Evolutionary conservation across 2,888 invertebrate species (phyloP).

Genomic region (Meloe dianella): DNA sequence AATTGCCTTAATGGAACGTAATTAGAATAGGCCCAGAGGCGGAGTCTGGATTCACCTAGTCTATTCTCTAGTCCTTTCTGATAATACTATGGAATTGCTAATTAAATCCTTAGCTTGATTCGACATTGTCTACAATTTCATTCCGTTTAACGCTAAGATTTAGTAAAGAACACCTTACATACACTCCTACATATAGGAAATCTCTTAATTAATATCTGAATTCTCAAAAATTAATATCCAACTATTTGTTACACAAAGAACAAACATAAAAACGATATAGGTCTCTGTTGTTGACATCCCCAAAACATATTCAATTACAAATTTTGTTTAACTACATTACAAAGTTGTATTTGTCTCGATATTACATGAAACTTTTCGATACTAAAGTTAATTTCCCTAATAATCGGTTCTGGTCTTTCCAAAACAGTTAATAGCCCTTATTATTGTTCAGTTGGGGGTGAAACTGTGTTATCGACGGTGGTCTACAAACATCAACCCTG

Average conservation of each 20-base stretch:
- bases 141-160: slow-evolving; percentile 36
- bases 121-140: slow-evolving; percentile 28
- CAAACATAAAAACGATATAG: not conserved
- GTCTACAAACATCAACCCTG: slow-evolving; percentile 48
- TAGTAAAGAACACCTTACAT: slow-evolving; percentile 7
- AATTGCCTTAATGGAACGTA: slow-evolving; percentile 55
- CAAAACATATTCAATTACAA: slow-evolving; percentile 10
- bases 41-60: slow-evolving; percentile 43
- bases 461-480: slow-evolving; percentile 45
- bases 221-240: too few species aligned
- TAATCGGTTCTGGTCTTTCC: slow-evolving; percentile 43
- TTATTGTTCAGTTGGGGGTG: slow-evolving; percentile 45
- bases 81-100: slow-evolving; percentile 46
- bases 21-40: slow-evolving; percentile 49
- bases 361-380: slow-evolving; percentile 28
- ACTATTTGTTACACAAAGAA: too few species aligned
- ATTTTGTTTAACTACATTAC: slow-evolving; percentile 18
- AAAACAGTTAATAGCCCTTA: slow-evolving; percentile 53
- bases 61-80: slow-evolving; percentile 39
- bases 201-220: not conserved
- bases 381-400: slow-evolving; percentile 48
- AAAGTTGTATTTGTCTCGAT: slow-evolving; percentile 1
- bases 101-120: slow-evolving; percentile 49
- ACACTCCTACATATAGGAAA: too few species aligned
- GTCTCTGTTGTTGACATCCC: slow-evolving; percentile 5